Evolutionary conservation across 2,888 invertebrate species (phyloP), one percentile per base, ranked within the genome.

Genomic region (Eugnorisma glareosa): DNA sequence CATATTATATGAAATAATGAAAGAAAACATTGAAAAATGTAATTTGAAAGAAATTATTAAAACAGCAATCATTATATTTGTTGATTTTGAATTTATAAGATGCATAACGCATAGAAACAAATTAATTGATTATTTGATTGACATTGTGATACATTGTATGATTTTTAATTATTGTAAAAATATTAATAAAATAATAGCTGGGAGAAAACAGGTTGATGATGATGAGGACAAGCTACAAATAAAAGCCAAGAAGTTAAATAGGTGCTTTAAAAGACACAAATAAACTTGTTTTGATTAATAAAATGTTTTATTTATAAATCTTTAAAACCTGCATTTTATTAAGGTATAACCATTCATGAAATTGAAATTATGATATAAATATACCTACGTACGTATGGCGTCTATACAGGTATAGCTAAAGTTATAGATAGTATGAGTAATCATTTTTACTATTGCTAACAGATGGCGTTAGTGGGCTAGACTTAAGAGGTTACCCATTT

Each of bases 11-110:
- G 54, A 71, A 31, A 71, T 83, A 2, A 57, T 81, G 3, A 83
- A 77, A 74, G 37, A 76, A 67, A 71, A 63, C 5, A 68, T 82
- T 21, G 75, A 82, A 68, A 77, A 73, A 67, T 67, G 40, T 11
- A 45, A 82, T 73, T 48, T 83, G 43, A 84, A 86, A 82, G 70
- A 75, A 45, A 72, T 76, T 2, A 1, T 83, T 72, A 85, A 84
- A 72, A 80, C 75, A 0, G 40, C 28, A 0, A 35, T 82, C 0
- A 76, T 78, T 31, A 75, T 75, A n/a, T 64, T 71, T 63, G 15
- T 81, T 40, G 35, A 80, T 64, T 80, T 77, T 57, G 1, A 67
- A 45, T 84, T 77, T 79, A 63, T 82, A 35, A 48, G 75, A 63
- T 84, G 81, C 59, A 40, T 73, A 24, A 15, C 5, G 0, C 78